phyloP scores from a whole-genome alignment of 2,113 vertebrate species.

The Lepus europaeus region DNA sequence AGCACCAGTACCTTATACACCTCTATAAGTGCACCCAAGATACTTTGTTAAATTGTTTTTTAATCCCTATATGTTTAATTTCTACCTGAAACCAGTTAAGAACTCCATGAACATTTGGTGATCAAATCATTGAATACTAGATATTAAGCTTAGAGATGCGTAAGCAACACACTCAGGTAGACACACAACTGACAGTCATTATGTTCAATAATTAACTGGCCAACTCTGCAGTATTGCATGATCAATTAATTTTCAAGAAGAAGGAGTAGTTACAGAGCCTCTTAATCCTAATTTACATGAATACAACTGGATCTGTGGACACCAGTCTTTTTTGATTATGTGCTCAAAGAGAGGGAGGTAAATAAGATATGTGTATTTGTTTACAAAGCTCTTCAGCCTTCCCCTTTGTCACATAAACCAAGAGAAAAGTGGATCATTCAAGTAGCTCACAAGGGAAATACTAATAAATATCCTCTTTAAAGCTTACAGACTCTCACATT shows the following conservation, averaged over 20 bases:
- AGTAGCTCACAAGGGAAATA: background rate
- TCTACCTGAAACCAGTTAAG: background rate
- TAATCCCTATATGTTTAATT: background rate
- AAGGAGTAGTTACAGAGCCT: background rate
- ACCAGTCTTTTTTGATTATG: background rate
- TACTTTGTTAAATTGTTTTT: too few relatives aligned
- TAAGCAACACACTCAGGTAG: background rate
- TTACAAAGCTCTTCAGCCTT: slow-evolving; percentile 8
- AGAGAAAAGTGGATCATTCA: slow-evolving; percentile 37
- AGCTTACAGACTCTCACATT: slow-evolving; percentile 18
- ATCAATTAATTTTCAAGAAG: slow-evolving; percentile 35
- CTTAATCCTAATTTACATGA: slow-evolving; percentile 42
- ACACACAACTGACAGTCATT: background rate
- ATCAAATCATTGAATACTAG: background rate
- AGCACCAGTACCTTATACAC: background rate
- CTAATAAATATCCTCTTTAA: background rate
- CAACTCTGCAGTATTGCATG: background rate
- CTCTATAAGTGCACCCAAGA: background rate
- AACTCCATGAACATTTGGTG: background rate
- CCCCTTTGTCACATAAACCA: background rate
- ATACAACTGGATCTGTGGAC: background rate
- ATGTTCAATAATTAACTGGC: slow-evolving; percentile 1
- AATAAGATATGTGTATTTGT: background rate
- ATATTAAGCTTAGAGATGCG: background rate
- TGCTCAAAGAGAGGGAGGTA: background rate